Conservation (phyloP, 2,113 vertebrate species). For the Hiodon alosoides region DNA sequence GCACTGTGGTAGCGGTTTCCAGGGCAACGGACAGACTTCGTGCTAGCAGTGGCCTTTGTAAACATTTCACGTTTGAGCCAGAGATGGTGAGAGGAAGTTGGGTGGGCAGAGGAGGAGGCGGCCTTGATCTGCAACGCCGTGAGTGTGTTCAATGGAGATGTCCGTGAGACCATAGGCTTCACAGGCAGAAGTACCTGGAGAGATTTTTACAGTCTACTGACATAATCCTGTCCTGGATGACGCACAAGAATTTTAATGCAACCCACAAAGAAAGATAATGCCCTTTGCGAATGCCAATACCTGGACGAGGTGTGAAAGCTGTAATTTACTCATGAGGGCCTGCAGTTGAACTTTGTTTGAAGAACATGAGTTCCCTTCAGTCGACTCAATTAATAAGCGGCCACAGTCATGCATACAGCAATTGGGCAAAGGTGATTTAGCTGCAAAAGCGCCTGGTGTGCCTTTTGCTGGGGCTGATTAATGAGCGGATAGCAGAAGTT, state of each 20-base stretch:
- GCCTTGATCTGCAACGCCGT: slow-evolving; percentile 78
- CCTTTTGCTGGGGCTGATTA: not conserved
- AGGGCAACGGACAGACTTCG: slow-evolving; percentile 81
- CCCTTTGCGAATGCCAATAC: not conserved
- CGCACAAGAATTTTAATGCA: not conserved
- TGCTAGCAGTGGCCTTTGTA: slow-evolving; percentile 81
- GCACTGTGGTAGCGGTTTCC: slow-evolving; percentile 65
- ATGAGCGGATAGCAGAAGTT: not conserved
- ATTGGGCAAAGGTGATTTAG: not conserved
- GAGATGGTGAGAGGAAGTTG: not conserved
- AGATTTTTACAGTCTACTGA: not conserved
- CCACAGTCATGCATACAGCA: too few species aligned
- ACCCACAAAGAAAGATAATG: not conserved
- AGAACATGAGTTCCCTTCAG: not conserved
- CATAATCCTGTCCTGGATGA: not conserved
- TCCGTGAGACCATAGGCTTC: slow-evolving; percentile 20
- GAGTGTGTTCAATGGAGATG: slow-evolving; percentile 60
- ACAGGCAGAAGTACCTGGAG: not conserved
- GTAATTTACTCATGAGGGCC: not conserved
- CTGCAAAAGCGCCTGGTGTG: not conserved
- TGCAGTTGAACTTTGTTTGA: not conserved
- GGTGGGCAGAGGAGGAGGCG: slow-evolving; percentile 70
- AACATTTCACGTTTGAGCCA: slow-evolving; percentile 73
- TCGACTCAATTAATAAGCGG: not conserved
- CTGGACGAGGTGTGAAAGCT: slow-evolving; percentile 4